phyloP scores from a whole-genome alignment of 2,113 vertebrate genomes.

The Clarias gariepinus region DNA sequence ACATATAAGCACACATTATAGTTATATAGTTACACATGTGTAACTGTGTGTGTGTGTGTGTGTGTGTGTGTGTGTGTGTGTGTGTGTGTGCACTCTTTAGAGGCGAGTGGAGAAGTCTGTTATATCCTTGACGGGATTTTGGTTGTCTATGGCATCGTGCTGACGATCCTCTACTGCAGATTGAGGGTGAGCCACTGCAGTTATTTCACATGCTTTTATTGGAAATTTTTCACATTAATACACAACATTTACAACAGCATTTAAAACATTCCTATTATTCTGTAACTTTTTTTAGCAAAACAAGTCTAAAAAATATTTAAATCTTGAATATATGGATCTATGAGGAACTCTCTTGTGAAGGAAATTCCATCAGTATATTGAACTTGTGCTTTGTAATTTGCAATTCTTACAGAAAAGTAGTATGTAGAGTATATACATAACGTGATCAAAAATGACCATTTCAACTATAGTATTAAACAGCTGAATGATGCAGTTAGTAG shows the following conservation, averaged over 20 bases:
- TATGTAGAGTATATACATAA: not conserved
- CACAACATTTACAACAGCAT: not conserved
- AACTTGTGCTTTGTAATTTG: not conserved
- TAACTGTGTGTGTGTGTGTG: not conserved
- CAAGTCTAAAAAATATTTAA: too few relatives aligned
- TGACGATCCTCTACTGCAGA: constrained; percentile 83
- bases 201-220: not conserved
- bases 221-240: not conserved
- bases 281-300: not conserved
- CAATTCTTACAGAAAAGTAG: not conserved
- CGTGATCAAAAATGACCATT: not conserved
- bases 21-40: too few relatives aligned
- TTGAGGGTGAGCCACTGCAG: constrained; percentile 73
- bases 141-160: constrained; percentile 80
- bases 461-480: not conserved
- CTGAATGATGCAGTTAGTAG: not conserved
- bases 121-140: constrained; percentile 84
- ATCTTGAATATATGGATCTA: not conserved
- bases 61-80: constrained; percentile 14
- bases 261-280: not conserved
- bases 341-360: not conserved
- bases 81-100: constrained; percentile 51
- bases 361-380: not conserved
- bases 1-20: too few relatives aligned
- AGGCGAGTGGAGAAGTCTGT: constrained; percentile 67